These are phyloP conservation scores for Drosophila basisetae DNA, from an alignment of 2,888 invertebrate species.

Conservation along the genomic window DNA sequence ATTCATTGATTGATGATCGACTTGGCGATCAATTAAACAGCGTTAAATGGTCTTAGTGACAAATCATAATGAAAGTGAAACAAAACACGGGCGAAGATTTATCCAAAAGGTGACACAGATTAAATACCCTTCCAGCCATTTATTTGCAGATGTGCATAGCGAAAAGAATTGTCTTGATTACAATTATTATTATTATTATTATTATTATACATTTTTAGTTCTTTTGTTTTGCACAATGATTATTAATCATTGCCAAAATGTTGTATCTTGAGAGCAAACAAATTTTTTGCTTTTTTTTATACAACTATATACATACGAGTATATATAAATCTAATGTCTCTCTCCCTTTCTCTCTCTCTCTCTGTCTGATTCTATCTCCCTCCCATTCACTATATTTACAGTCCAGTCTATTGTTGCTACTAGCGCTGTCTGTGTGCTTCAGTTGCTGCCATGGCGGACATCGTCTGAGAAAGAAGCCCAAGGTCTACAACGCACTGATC, in stretches of 20 bases:
- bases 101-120: neutral
- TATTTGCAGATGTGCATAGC: neutral
- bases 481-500: slow-evolving; percentile 92
- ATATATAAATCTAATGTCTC: neutral
- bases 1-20: slow-evolving; percentile 76
- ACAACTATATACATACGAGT: neutral
- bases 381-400: slow-evolving; percentile 37
- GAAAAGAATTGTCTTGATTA: neutral
- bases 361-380: too few species aligned
- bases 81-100: neutral
- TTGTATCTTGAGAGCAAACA: neutral
- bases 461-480: slow-evolving; percentile 87
- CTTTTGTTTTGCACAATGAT: neutral
- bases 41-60: slow-evolving; percentile 61
- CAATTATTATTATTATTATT: neutral
- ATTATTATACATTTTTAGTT: neutral
- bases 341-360: neutral
- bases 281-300: too few species aligned
- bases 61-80: slow-evolving; percentile 46
- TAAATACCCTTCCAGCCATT: neutral
- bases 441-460: slow-evolving; percentile 53
- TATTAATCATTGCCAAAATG: neutral
- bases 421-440: slow-evolving; percentile 52
- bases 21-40: slow-evolving; percentile 67
- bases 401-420: slow-evolving; percentile 62